A percentile compares a stretch with the other conserved stretches of the same genome.
These are phyloP conservation scores for Mechanitis mazaeus DNA, from an alignment of 2,888 invertebrate genomes.

Conservation along the genomic window DNA sequence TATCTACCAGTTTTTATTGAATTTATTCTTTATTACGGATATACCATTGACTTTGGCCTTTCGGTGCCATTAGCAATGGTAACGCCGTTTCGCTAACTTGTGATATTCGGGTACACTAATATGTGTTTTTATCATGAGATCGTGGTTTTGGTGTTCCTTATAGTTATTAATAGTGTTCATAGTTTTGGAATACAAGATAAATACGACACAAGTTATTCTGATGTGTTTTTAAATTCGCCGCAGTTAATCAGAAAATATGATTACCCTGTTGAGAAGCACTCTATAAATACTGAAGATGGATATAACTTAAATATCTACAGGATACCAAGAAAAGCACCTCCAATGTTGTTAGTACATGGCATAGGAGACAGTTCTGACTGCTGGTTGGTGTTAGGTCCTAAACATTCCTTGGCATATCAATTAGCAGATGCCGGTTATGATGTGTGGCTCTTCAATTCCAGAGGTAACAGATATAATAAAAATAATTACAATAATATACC, in stretches of 20 bases:
- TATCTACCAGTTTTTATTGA: conserved; percentile 19
- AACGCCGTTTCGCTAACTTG: conserved; percentile 29
- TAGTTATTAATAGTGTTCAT: conserved; percentile 6
- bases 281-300: conserved; percentile 55
- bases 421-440: conserved; percentile 56
- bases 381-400: conserved; percentile 59
- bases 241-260: conserved; percentile 55
- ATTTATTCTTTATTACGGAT: conserved; percentile 27
- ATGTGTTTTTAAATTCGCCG: conserved; percentile 50
- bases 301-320: conserved; percentile 53
- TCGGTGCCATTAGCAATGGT: conserved; percentile 29
- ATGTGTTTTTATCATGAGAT: conserved; percentile 19
- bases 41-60: conserved; percentile 32
- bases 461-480: conserved; percentile 65
- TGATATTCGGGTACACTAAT: conserved; percentile 20
- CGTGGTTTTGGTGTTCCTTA: conserved; percentile 9
- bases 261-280: conserved; percentile 45
- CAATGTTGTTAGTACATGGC: conserved; percentile 59
- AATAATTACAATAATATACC: conserved; percentile 44
- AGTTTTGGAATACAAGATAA: conserved; percentile 8
- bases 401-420: conserved; percentile 51
- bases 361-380: conserved; percentile 64
- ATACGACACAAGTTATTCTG: conserved; percentile 39
- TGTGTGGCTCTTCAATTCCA: conserved; percentile 60
- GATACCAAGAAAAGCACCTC: conserved; percentile 52